Percentiles rank a stretch among this genome's conserved stretches.
Conservation (phyloP, 2,113 vertebrate species). For the Lates calcarifer region DNA sequence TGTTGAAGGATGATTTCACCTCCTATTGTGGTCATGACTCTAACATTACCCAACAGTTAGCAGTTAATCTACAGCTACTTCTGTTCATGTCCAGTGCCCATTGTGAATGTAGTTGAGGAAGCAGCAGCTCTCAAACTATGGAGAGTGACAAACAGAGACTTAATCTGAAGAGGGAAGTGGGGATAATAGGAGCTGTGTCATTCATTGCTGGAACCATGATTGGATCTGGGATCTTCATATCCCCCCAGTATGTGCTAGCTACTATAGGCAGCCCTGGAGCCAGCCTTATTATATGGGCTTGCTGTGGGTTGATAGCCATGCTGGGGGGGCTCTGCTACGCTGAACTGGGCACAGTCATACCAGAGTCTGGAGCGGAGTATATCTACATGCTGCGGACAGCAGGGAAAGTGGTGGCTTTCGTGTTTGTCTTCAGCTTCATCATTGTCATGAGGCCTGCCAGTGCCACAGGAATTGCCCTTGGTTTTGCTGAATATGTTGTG, state of each 20-base stretch:
- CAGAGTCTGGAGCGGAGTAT: constrained; percentile 89
- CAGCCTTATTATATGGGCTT: constrained; percentile 88
- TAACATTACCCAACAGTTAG: background rate
- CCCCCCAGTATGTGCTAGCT: constrained; percentile 85
- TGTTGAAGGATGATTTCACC: background rate
- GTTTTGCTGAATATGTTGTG: constrained; percentile 84
- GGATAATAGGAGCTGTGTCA: constrained; percentile 84
- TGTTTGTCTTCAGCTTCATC: constrained; percentile 84
- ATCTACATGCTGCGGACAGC: constrained; percentile 88
- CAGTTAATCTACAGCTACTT: background rate
- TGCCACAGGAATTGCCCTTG: constrained; percentile 85
- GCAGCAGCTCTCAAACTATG: constrained; percentile 27
- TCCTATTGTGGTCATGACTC: background rate
- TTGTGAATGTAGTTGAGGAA: background rate
- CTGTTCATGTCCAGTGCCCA: background rate
- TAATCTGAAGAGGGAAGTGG: constrained; percentile 75
- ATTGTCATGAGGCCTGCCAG: constrained; percentile 85
- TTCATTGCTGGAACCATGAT: constrained; percentile 90
- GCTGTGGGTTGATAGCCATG: constrained; percentile 84
- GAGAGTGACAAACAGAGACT: constrained; percentile 42
- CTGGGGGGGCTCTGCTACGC: constrained; percentile 88
- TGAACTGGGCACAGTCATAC: constrained; percentile 89
- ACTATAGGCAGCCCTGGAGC: constrained; percentile 87
- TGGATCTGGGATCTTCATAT: constrained; percentile 85
- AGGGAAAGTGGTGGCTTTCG: constrained; percentile 86